These are phyloP conservation scores for Orientallactaga sibirica DNA, from an alignment of 2,797 vertebrate species.

Conservation along the genomic window DNA sequence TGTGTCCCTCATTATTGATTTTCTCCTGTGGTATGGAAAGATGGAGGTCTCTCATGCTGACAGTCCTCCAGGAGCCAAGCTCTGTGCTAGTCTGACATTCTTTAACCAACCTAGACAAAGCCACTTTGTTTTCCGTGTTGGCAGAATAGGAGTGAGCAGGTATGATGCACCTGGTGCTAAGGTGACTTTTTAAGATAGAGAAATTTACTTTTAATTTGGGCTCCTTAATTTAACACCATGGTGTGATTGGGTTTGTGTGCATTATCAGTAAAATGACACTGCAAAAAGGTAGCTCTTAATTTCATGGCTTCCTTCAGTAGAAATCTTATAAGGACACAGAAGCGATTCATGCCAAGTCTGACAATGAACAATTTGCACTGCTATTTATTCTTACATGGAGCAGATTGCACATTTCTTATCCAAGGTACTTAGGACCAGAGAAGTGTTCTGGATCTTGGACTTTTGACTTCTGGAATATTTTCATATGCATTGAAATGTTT, in stretches of 20 bases:
- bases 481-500: not conserved
- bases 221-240: not conserved
- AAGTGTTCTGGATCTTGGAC: not conserved
- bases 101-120: not conserved
- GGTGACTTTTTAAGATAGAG: constrained; percentile 7
- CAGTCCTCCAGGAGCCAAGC: not conserved
- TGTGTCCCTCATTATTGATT: not conserved
- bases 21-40: not conserved
- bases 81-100: not conserved
- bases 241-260: not conserved
- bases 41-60: not conserved
- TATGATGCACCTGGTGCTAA: not conserved
- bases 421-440: not conserved
- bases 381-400: not conserved
- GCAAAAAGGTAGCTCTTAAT: not conserved
- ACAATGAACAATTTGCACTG: not conserved
- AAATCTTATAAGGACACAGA: not conserved
- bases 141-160: rapidly evolving
- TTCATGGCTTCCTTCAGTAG: constrained; percentile 31
- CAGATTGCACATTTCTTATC: not conserved
- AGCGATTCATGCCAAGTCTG: not conserved
- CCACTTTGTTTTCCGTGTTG: rapidly evolving
- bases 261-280: not conserved
- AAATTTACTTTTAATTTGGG: constrained; percentile 43
- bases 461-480: not conserved